Evolutionary conservation across 1,140 invertebrate genomes (phyloP).

Genomic region (Drosophila serrata): DNA sequence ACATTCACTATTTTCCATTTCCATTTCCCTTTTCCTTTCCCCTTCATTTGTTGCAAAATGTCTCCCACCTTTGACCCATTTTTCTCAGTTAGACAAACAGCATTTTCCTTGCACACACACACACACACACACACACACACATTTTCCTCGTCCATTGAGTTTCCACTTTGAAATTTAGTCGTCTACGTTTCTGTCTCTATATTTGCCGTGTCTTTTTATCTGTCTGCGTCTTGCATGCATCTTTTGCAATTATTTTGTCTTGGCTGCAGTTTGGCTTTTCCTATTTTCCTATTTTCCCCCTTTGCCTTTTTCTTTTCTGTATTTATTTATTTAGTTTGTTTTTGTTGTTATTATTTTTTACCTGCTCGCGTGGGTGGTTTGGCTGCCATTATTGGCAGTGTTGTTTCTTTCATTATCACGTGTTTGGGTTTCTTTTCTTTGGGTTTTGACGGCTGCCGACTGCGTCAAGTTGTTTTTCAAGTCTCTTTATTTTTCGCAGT

Average conservation of each 20-base stretch:
- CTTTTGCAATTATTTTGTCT: conserved; percentile 69
- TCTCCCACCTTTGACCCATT: conserved; percentile 60
- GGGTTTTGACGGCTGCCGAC: conserved; percentile 17
- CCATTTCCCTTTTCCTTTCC: conserved; percentile 20
- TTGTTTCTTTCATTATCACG: conserved; percentile 65
- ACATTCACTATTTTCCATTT: conserved; percentile 4
- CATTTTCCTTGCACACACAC: conserved; percentile 7
- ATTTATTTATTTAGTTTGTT: conserved; percentile 20
- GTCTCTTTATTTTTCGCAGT: conserved; percentile 24
- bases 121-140: too few relatives aligned
- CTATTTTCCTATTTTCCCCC: neutral
- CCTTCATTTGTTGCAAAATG: conserved; percentile 48
- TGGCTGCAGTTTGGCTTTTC: conserved; percentile 55
- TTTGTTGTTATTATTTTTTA: conserved; percentile 36
- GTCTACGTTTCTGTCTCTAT: conserved; percentile 41
- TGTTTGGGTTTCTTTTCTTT: conserved; percentile 50
- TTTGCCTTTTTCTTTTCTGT: conserved; percentile 7
- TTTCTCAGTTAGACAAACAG: conserved; percentile 40
- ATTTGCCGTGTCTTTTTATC: conserved; percentile 17
- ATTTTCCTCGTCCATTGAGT: conserved; percentile 25
- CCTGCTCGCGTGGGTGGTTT: conserved; percentile 68
- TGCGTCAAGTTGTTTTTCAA: conserved; percentile 53
- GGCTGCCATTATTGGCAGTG: conserved; percentile 27
- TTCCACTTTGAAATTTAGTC: conserved; percentile 67
- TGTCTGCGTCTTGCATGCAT: conserved; percentile 23